Percentiles rank a stretch among this genome's conserved stretches.
These are phyloP conservation scores for Odontamblyopus rebecca DNA, from an alignment of 2,797 vertebrate species.

Conservation along the genomic window DNA sequence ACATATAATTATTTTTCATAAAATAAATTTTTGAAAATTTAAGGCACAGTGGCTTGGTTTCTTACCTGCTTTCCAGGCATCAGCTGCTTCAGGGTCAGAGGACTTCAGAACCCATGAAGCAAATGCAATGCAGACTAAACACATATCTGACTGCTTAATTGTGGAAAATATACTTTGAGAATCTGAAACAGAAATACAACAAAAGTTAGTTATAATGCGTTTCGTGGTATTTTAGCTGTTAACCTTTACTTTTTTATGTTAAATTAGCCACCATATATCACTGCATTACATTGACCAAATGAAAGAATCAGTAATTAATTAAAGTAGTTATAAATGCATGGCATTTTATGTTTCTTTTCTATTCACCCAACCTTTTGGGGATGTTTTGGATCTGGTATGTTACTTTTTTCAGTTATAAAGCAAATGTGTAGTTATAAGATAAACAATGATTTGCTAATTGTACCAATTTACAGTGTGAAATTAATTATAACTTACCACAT, in stretches of 20 bases:
- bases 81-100: slow-evolving; percentile 83
- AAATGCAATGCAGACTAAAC: slow-evolving; percentile 92
- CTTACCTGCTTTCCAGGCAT: slow-evolving; percentile 94
- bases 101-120: slow-evolving; percentile 93
- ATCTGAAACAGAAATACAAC: slow-evolving; percentile 53
- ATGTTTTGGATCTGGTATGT: neutral
- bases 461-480: neutral
- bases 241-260: neutral
- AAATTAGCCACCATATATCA: neutral
- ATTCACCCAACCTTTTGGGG: neutral
- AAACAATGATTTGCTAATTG: neutral
- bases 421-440: neutral
- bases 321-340: neutral
- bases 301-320: neutral
- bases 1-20: slow-evolving; percentile 8
- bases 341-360: neutral
- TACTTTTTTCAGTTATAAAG: neutral
- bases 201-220: neutral
- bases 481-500: slow-evolving; percentile 41
- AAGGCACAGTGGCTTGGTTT: slow-evolving; percentile 4
- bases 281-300: no score
- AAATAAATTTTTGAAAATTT: neutral
- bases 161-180: slow-evolving; percentile 63
- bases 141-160: slow-evolving; percentile 88
- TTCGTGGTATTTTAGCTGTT: neutral